A percentile compares a stretch with the other conserved stretches of the same genome.
These are phyloP conservation scores for Ctenopoma multispine DNA, from an alignment of 2,797 vertebrate genomes.

Conservation along the genomic window DNA sequence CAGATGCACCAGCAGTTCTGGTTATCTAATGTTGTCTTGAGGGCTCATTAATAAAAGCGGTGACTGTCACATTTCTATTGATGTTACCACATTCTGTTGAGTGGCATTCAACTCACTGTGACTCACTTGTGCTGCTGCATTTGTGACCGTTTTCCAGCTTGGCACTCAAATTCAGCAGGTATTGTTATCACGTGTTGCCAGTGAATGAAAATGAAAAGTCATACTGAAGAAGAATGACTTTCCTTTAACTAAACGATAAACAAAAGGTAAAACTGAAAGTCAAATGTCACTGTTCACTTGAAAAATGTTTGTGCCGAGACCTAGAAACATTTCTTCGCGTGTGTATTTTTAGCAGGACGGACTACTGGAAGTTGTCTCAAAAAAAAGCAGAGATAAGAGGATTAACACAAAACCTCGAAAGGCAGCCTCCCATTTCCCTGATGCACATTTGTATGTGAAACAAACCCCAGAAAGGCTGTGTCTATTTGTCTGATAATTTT, in stretches of 20 bases:
- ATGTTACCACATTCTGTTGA: conserved; percentile 1
- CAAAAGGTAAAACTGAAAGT: conserved; percentile 1
- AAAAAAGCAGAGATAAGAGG: neutral
- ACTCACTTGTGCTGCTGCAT: conserved; percentile 19
- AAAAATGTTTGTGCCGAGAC: neutral
- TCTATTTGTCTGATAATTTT: neutral
- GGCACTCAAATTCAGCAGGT: neutral
- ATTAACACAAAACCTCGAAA: conserved; percentile 12
- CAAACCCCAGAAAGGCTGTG: neutral
- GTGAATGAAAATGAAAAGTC: neutral
- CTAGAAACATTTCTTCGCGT: neutral
- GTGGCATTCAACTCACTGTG: conserved; percentile 18
- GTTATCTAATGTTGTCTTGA: neutral
- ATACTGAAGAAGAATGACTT: neutral
- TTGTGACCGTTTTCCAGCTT: neutral
- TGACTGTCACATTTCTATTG: conserved; percentile 23
- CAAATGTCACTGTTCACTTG: neutral
- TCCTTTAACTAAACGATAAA: neutral
- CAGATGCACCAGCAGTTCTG: neutral
- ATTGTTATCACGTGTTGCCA: neutral
- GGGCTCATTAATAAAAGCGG: neutral
- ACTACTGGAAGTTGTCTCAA: neutral
- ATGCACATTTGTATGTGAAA: neutral
- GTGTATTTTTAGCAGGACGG: neutral
- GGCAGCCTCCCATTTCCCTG: neutral